Evolutionary conservation across 2,113 vertebrate species (phyloP), one percentile per base, ranked within the genome.

Genomic region (Panurus biarmicus): DNA sequence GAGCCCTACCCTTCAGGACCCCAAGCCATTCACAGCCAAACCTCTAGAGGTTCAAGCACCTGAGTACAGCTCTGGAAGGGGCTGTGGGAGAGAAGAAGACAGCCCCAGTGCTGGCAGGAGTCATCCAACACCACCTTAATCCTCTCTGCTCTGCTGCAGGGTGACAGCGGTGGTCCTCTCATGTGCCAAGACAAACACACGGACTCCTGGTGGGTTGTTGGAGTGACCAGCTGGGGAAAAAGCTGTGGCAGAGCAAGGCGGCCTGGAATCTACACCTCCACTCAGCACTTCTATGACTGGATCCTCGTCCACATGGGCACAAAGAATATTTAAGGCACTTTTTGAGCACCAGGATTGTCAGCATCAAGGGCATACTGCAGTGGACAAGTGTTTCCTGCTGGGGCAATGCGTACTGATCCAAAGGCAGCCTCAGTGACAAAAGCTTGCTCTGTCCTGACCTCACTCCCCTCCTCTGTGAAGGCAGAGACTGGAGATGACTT

Each of bases 51-150:
- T 47, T 26, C 7, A 6, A 23, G 48, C 20, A 6, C 11, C 15
- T 6, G 19, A 20, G 4, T 6, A 29, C 19, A 61, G 23, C 9
- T 61, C 35, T 48, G 57, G n/a, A n/a, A n/a, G n/a, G n/a, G n/a
- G 14, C 56, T 50, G 7, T 22, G 33, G 9, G 7, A 51, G n/a
- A 12, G 15, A 6, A 44, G 26, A 14, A 51, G 8, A 16, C 36
- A 35, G 62, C 14, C 5, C 2, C 6, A 21, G 11, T 4, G 26
- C 45, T 28, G 14, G 0, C 17, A 11, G 11, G 0, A 1, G 6
- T 5, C 70, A 44, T 14, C 26, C 60, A 40, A 40, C 12, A 40
- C 14, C 5, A 23, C 35, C 36, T 53, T 7, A 71, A 53, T 71
- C 15, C 15, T 71, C 21, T 71, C 15, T 71, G 50, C 15, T 71